A percentile compares a stretch with the other conserved stretches of the same genome.
These are phyloP conservation scores for Albula goreensis DNA, from an alignment of 2,113 vertebrate genomes.

Conservation along the genomic window DNA sequence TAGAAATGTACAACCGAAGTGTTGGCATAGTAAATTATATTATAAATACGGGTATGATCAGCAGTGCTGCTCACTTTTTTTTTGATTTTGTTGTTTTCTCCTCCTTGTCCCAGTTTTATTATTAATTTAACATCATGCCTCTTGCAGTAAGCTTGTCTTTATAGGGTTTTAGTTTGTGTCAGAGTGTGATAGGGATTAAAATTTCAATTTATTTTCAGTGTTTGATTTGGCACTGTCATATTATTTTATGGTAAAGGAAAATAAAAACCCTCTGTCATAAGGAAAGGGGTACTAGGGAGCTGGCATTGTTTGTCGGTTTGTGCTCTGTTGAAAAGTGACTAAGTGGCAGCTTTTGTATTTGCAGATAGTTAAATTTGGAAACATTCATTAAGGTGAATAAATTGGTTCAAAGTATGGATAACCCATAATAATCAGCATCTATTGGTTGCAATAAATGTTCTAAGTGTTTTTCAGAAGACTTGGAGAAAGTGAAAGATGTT, in stretches of 20 bases:
- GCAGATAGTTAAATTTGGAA: not conserved
- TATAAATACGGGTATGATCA: constrained; percentile 78
- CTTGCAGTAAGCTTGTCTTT: constrained; percentile 1
- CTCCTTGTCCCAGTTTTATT: constrained; percentile 16
- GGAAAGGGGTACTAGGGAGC: not conserved
- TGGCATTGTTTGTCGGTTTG: not conserved
- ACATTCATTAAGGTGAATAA: not conserved
- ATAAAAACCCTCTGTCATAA: constrained; percentile 36
- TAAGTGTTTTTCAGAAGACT: not conserved
- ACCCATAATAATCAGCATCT: not conserved
- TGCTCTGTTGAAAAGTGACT: not conserved
- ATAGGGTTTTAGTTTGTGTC: constrained; percentile 45
- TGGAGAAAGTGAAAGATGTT: not conserved
- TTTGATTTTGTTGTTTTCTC: not conserved
- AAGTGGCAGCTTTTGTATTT: not conserved
- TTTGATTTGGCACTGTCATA: constrained; percentile 37
- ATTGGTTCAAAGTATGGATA: not conserved
- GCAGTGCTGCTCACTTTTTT: constrained; percentile 59
- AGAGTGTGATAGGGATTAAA: constrained; percentile 54
- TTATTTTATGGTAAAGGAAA: constrained; percentile 18
- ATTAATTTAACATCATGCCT: constrained; percentile 24
- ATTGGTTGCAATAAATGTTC: not conserved
- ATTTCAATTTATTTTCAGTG: constrained; percentile 47
- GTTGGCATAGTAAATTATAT: constrained; percentile 60
- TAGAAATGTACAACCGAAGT: constrained; percentile 53